Evolutionary conservation across 1,140 invertebrate species (phyloP), one percentile per base, ranked within the genome.

Genomic region (Matsumurasca onukii): DNA sequence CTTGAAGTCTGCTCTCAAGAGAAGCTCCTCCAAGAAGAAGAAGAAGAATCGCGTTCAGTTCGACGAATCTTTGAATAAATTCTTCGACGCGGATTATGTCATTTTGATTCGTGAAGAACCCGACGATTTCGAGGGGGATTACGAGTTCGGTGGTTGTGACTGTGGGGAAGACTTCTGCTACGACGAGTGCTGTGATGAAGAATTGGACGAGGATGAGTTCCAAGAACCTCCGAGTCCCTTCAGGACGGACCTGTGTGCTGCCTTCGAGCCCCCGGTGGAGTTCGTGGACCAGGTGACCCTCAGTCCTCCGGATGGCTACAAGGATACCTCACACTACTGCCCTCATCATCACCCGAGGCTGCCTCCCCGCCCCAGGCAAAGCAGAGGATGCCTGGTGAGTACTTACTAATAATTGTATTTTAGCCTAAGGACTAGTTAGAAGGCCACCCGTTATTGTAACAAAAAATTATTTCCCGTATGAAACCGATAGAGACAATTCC

Each of bases 81-180:
- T 92, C 79, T 93, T 93, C 77, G 91, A 93, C 67, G 91, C 91
- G 1, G 91, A 94, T 79, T 94, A 94, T 75, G 92, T 94, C 70
- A 93, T 94, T 73, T 80, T 93, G 25, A 91, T 93, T 57, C 86
- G 91, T 45, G 91, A 93, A 74, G 91, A 93, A 75, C 91, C 89
- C 72, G 89, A 90, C 68, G 89, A 89, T 73, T 89, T 90, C 52
- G 89, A 91, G 74, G 89, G 89, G 77, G 90, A 89, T 20, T 74
- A 66, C 63, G 75, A 48, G 69, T 74, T 68, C 67, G 70, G 68
- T 25, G 67, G 62, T 31, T 59, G 66, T 65, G 73, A 69, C 31
- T 69, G 63, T 3, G 72, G 71, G 12, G 74, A 74, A 12, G 72
- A 79, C 17, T 72, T 65, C 63, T 70, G 68, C 61, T 71, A 70